A percentile compares a stretch with the other conserved stretches of the same genome.
Evolutionary conservation across 1,140 invertebrate genomes (phyloP).

Genomic region (Nomia melanderi): DNA sequence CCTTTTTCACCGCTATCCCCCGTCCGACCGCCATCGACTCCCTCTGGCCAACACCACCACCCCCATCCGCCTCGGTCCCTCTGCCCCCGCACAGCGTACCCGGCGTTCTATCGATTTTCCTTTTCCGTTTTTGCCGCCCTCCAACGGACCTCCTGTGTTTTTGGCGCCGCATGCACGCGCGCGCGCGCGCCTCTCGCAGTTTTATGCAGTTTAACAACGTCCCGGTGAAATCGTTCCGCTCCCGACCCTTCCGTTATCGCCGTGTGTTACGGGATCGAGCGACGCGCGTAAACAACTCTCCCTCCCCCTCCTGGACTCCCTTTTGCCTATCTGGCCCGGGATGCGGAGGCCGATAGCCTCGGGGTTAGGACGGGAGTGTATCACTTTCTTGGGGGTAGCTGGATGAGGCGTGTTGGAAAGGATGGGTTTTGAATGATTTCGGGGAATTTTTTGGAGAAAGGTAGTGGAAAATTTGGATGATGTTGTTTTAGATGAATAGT

Average conservation of each 20-base stretch:
- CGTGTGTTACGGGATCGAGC: background rate
- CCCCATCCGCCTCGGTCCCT: no score
- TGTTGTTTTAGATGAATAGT: no score
- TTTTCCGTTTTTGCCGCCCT: constrained; percentile 49
- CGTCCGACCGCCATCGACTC: background rate
- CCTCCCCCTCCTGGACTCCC: no score
- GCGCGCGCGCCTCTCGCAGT: no score
- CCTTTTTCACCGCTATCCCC: constrained; percentile 32
- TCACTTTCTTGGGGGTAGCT: no score
- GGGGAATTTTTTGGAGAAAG: no score
- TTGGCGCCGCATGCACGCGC: constrained; percentile 23
- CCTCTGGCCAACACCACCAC: background rate
- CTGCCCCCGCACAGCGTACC: no score
- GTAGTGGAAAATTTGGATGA: no score
- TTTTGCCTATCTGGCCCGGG: background rate
- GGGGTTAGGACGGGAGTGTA: background rate
- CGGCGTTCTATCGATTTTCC: constrained; percentile 45
- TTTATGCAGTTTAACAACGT: constrained; percentile 23
- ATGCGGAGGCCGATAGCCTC: background rate
- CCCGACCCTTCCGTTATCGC: no score
- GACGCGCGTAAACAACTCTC: background rate
- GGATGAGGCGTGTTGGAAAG: no score
- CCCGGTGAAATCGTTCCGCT: background rate
- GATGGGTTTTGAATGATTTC: no score
- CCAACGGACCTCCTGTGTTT: constrained; percentile 24